A percentile compares a stretch with the other conserved stretches of the same genome.
phyloP scores from a whole-genome alignment of 2,797 vertebrate species.

The Gallinago solitaria region DNA sequence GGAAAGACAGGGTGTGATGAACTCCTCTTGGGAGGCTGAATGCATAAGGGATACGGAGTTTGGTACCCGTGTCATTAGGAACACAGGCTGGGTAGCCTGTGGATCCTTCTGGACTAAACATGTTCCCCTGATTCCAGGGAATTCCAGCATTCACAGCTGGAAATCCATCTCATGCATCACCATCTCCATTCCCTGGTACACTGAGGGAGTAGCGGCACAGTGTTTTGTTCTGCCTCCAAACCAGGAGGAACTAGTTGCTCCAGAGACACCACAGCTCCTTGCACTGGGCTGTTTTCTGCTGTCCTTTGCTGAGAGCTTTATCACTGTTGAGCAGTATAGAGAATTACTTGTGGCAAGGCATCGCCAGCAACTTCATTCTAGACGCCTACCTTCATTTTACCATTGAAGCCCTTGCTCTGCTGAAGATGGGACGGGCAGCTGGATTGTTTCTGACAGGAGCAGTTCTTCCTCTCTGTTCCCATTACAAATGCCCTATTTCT shows the following conservation, averaged over 20 bases:
- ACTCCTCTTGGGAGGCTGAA: not conserved
- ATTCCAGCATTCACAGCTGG: not conserved
- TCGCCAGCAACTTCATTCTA: fast-evolving
- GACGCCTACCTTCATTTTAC: not conserved
- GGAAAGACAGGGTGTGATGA: not conserved
- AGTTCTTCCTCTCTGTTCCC: slow-evolving; percentile 7
- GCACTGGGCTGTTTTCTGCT: not conserved
- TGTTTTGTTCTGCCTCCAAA: not conserved
- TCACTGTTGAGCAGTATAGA: not conserved
- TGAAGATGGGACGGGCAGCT: not conserved
- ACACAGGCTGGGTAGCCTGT: too few species aligned
- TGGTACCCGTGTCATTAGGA: not conserved
- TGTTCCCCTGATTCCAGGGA: not conserved
- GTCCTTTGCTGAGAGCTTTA: not conserved
- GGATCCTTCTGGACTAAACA: not conserved
- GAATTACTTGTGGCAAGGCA: not conserved
- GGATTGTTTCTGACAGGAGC: slow-evolving; percentile 21
- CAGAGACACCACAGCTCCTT: not conserved
- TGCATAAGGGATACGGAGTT: not conserved
- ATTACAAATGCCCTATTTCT: not conserved
- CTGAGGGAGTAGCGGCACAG: fast-evolving
- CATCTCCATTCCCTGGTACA: not conserved
- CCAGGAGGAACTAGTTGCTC: not conserved
- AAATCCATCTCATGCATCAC: not conserved
- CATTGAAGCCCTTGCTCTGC: not conserved